phyloP scores from a whole-genome alignment of 2,797 vertebrate genomes.

The Falco biarmicus region DNA sequence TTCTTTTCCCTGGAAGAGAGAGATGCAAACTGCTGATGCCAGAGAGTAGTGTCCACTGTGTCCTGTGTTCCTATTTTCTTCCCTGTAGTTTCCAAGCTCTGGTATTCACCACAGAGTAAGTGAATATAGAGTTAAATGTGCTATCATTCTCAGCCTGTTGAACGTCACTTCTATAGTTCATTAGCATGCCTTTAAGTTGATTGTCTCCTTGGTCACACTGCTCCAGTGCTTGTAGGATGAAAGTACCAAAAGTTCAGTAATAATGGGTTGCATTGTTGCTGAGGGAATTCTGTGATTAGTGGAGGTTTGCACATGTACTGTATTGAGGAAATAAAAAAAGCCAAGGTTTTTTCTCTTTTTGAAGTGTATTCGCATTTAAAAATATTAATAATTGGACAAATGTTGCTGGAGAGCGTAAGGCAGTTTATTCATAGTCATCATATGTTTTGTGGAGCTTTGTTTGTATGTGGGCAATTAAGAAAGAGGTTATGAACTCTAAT shows the following conservation, averaged over 20 bases:
- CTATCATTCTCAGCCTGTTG: not conserved
- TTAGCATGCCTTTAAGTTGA: slow-evolving; percentile 40
- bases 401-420: not conserved
- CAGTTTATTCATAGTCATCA: not conserved
- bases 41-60: not conserved
- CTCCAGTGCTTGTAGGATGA: not conserved
- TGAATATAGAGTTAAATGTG: not conserved
- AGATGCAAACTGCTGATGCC: not conserved
- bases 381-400: not conserved
- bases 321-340: not conserved
- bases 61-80: not conserved
- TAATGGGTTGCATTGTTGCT: not conserved
- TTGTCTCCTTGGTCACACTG: slow-evolving; percentile 27
- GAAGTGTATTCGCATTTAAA: not conserved
- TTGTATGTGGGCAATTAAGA: not conserved
- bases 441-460: not conserved
- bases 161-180: slow-evolving; percentile 10
- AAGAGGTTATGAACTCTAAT: not conserved
- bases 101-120: not conserved
- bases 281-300: not conserved
- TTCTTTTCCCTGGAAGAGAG: not conserved
- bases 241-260: slow-evolving; percentile 31
- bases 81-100: not conserved
- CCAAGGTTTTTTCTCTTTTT: not conserved
- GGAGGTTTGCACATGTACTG: not conserved